Percentiles rank a stretch among this genome's conserved stretches.
Conservation (phyloP, 2,888 invertebrate genomes). For the Pegoplata infirma region DNA sequence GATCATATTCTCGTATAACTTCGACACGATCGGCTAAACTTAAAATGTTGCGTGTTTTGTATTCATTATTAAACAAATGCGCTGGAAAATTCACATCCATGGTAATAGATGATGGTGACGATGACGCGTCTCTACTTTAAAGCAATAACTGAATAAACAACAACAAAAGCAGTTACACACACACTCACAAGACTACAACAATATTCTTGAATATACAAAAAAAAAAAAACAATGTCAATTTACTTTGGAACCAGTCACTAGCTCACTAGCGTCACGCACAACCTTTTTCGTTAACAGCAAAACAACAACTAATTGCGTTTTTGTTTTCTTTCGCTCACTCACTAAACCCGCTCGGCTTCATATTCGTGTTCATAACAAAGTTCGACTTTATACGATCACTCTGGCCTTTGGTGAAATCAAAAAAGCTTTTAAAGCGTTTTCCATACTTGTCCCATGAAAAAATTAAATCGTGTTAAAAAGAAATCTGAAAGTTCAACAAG, state of each 20-base stretch:
- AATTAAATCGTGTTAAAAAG: no score
- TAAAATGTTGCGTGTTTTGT: conserved; percentile 67
- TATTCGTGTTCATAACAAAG: conserved; percentile 33
- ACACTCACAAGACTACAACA: conserved; percentile 7
- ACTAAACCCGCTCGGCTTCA: conserved; percentile 38
- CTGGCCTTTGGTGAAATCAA: not conserved
- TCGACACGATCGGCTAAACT: conserved; percentile 66
- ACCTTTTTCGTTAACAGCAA: conserved; percentile 54
- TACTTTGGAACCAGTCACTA: not conserved
- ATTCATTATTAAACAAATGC: conserved; percentile 57
- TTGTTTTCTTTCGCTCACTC: conserved; percentile 39
- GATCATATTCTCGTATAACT: conserved; percentile 68
- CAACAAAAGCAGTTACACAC: conserved; percentile 6
- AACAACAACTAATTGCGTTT: conserved; percentile 49
- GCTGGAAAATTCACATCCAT: conserved; percentile 40
- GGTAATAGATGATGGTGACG: no score
- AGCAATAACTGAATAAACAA: not conserved
- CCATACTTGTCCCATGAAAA: no score
- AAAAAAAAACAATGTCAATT: conserved; percentile 22
- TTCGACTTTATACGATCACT: conserved; percentile 43
- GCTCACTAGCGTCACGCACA: no score
- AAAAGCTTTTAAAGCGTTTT: conserved; percentile 62
- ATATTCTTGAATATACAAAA: conserved; percentile 38
- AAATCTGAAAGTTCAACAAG: conserved; percentile 52
- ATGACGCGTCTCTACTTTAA: not conserved